Conservation (phyloP, 2,888 invertebrate genomes). For the Spicauda simplicius region DNA sequence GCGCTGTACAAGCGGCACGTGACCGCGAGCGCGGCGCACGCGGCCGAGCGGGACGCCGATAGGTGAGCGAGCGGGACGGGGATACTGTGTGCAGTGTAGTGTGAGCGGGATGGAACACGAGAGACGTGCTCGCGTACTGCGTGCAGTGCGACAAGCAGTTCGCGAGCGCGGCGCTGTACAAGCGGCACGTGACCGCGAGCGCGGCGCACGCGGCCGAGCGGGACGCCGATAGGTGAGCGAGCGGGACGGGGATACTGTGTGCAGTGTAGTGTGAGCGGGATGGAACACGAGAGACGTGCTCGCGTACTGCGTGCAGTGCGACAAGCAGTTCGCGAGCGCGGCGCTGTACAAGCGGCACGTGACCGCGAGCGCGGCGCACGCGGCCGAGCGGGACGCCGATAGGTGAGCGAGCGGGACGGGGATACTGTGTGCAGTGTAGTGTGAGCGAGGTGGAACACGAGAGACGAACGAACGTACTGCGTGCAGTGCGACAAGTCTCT, state of each 20-base stretch:
- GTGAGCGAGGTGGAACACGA: no score
- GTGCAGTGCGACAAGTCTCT: no score
- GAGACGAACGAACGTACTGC: no score
- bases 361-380: constrained; percentile 13
- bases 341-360: constrained; percentile 27
- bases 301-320: constrained; percentile 5
- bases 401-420: constrained; percentile 7
- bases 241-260: no score
- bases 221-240: constrained; percentile 16
- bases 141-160: constrained; percentile 26
- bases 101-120: no score
- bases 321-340: constrained; percentile 16
- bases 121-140: no score
- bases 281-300: no score
- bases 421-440: no score
- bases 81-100: no score
- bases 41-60: constrained; percentile 12
- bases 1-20: constrained; percentile 27
- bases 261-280: no score
- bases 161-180: constrained; percentile 14
- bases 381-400: constrained; percentile 11
- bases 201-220: constrained; percentile 21
- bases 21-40: constrained; percentile 15
- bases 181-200: constrained; percentile 16
- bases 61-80: constrained; percentile 23